Conservation (phyloP, 2,113 vertebrate species). For the Upupa epops region DNA sequence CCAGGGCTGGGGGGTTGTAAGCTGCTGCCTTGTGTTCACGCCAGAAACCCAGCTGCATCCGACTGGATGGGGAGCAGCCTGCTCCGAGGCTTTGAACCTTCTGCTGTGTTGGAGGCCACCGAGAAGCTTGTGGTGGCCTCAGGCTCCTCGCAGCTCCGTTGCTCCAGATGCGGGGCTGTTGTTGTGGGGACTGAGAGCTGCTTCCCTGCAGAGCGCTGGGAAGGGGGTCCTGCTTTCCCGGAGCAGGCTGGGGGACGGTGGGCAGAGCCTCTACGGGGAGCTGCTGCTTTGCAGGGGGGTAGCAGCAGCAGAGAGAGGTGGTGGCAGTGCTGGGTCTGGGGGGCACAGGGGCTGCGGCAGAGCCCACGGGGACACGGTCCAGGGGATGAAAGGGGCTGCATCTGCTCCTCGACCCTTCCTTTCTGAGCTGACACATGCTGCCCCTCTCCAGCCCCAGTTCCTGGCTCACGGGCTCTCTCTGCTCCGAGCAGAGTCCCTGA, state of each 20-base stretch:
- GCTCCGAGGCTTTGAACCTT: neutral
- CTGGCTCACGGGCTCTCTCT: neutral
- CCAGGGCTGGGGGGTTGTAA: neutral
- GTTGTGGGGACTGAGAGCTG: neutral
- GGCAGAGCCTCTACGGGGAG: neutral
- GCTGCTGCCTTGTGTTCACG: neutral
- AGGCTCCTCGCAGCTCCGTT: neutral
- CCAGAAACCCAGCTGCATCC: neutral
- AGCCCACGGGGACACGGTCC: rapidly evolving
- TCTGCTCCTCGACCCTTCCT: neutral
- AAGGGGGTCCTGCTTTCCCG: neutral
- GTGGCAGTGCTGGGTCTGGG: neutral
- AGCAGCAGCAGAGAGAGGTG: rapidly evolving
- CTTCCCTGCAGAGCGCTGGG: neutral
- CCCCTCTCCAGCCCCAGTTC: neutral
- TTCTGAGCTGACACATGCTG: neutral
- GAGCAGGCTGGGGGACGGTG: neutral
- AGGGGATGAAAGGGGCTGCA: neutral
- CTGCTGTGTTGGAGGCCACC: neutral
- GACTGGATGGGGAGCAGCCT: neutral
- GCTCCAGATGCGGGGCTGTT: neutral
- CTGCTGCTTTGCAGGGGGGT: neutral
- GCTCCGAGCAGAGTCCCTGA: neutral
- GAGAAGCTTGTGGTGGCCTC: neutral
- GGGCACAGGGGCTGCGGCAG: neutral